A percentile compares a stretch with the other conserved stretches of the same genome.
Conservation (phyloP, 2,113 vertebrate species). For the Delphinapterus leucas region DNA sequence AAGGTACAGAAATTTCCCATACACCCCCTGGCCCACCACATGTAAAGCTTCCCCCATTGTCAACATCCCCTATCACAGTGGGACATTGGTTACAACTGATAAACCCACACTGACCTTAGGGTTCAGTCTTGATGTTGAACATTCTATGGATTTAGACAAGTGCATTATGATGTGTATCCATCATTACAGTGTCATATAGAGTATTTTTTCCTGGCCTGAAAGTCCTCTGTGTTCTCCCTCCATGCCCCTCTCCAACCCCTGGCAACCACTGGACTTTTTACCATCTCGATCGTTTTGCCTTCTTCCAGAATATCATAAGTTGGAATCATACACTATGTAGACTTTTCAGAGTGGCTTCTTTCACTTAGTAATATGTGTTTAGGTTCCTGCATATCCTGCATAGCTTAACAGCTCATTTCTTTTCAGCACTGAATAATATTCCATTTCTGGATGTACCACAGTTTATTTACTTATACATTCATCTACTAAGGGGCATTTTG, state of each 20-base stretch:
- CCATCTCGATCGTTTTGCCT: background rate
- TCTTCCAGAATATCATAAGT: background rate
- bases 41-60: background rate
- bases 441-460: background rate
- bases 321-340: background rate
- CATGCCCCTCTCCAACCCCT: too few species aligned
- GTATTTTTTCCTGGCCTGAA: background rate
- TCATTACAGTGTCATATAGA: background rate
- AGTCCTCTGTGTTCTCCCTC: too few species aligned
- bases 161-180: background rate
- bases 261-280: background rate
- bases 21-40: background rate
- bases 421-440: background rate
- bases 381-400: background rate
- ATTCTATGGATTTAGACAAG: background rate
- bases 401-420: background rate
- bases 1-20: background rate
- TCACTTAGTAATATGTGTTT: background rate
- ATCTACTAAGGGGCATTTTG: background rate
- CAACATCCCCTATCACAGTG: background rate
- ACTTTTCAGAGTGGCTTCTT: background rate
- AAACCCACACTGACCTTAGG: background rate
- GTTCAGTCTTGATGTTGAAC: background rate
- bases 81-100: too few species aligned
- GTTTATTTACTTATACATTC: background rate